Conservation (phyloP, 2,888 invertebrate species). For the Chrysodeixis includens region DNA sequence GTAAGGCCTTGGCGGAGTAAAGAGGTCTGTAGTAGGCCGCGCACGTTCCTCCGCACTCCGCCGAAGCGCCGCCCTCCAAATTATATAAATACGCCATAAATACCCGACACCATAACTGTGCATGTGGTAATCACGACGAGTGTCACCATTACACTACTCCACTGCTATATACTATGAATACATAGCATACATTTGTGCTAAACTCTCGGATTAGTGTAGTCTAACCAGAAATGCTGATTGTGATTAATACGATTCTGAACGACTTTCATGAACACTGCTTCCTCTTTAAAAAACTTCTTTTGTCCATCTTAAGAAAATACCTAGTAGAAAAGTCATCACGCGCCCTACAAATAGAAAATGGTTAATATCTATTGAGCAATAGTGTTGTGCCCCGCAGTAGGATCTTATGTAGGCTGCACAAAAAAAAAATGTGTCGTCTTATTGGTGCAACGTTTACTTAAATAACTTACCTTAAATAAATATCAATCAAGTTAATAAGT, state of each 20-base stretch:
- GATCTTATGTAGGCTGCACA: no score
- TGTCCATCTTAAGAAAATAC: not conserved
- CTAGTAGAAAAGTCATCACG: no score
- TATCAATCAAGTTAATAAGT: no score
- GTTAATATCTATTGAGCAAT: no score
- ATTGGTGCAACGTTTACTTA: no score
- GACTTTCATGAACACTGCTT: not conserved
- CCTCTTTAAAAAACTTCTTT: not conserved
- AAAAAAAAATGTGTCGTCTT: no score
- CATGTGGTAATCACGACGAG: conserved; percentile 61
- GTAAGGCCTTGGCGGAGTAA: conserved; percentile 53
- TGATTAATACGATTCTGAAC: conserved; percentile 5
- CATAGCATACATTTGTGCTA: conserved; percentile 48
- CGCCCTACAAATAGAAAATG: no score
- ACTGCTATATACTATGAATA: conserved; percentile 44
- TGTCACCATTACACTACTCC: conserved; percentile 53
- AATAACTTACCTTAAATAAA: no score
- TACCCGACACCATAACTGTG: conserved; percentile 58
- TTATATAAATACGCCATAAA: conserved; percentile 64
- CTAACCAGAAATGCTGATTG: conserved; percentile 31
- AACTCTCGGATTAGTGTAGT: conserved; percentile 39
- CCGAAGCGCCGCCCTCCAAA: conserved; percentile 57
- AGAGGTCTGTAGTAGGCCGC: conserved; percentile 62
- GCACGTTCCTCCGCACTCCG: conserved; percentile 59
- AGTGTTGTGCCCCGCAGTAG: no score